Evolutionary conservation across 2,797 vertebrate species (phyloP).

Genomic region (Bucorvus abyssinicus): DNA sequence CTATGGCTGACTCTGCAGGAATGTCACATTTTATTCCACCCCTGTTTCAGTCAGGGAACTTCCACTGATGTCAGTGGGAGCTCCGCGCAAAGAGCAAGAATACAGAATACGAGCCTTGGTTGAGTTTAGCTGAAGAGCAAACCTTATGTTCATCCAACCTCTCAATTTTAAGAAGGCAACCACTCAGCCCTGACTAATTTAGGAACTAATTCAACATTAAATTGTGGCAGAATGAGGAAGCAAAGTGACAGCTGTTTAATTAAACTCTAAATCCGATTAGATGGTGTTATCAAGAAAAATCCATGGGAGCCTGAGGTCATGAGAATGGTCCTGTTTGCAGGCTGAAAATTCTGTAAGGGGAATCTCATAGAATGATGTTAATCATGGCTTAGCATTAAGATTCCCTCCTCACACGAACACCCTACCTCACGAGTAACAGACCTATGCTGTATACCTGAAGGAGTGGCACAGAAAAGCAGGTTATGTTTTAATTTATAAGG

Average conservation of each 20-base stretch:
- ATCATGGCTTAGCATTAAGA: background rate
- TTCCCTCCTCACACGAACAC: background rate
- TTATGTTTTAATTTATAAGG: background rate
- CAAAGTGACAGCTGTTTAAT: constrained; percentile 71
- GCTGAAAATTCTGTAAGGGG: background rate
- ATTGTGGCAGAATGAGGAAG: constrained; percentile 48
- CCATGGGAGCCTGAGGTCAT: constrained; percentile 48
- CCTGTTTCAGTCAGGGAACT: background rate
- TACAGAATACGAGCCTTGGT: background rate
- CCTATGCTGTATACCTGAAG: background rate
- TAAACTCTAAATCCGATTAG: constrained; percentile 62
- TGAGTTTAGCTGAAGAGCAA: constrained; percentile 40
- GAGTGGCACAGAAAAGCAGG: background rate
- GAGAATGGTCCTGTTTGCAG: constrained; percentile 35
- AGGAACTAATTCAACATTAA: constrained; percentile 64
- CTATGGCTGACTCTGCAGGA: background rate
- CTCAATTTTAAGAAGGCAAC: background rate
- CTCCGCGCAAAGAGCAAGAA: background rate
- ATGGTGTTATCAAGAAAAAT: constrained; percentile 57
- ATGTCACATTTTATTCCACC: background rate
- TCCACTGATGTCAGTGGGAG: background rate
- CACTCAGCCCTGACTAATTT: constrained; percentile 47
- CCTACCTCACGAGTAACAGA: background rate
- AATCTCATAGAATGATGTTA: background rate
- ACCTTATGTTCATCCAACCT: background rate